These are phyloP conservation scores for Saccostrea echinata DNA, from an alignment of 1,140 invertebrate genomes.

Conservation along the genomic window DNA sequence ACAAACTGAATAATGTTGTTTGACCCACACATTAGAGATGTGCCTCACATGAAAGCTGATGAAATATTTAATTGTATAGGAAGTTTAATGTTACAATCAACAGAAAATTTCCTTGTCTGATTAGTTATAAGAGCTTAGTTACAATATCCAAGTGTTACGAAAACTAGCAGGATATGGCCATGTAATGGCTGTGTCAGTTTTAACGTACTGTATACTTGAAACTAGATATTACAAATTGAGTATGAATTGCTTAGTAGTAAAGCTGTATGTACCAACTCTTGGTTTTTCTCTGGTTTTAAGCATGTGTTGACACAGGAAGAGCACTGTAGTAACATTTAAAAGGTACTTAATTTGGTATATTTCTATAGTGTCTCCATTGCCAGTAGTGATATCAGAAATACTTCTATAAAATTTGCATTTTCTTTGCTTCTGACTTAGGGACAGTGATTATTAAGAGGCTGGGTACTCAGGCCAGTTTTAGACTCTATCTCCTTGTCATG, in stretches of 20 bases:
- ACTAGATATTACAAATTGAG: neutral
- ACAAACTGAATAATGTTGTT: neutral
- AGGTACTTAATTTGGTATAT: too few species aligned
- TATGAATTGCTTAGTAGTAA: too few species aligned
- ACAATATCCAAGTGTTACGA: constrained; percentile 29
- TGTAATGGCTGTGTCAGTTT: neutral
- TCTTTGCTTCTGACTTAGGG: too few species aligned
- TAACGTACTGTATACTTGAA: constrained; percentile 7
- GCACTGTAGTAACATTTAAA: neutral
- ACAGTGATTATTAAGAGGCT: too few species aligned
- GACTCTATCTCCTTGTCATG: too few species aligned
- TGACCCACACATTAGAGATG: neutral
- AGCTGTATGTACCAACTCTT: too few species aligned
- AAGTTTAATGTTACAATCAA: constrained; percentile 12
- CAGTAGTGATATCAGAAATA: too few species aligned
- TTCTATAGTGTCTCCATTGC: too few species aligned
- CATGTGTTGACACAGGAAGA: neutral
- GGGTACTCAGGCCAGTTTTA: too few species aligned
- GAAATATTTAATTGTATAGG: neutral
- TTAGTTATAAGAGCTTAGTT: constrained; percentile 23
- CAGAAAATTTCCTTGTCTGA: constrained; percentile 11
- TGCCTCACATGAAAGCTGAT: neutral
- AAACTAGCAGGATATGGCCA: neutral
- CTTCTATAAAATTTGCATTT: too few species aligned
- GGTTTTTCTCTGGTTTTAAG: too few species aligned